These are phyloP conservation scores for Meliscaeva auricollis DNA, from an alignment of 2,888 invertebrate species.

Conservation along the genomic window DNA sequence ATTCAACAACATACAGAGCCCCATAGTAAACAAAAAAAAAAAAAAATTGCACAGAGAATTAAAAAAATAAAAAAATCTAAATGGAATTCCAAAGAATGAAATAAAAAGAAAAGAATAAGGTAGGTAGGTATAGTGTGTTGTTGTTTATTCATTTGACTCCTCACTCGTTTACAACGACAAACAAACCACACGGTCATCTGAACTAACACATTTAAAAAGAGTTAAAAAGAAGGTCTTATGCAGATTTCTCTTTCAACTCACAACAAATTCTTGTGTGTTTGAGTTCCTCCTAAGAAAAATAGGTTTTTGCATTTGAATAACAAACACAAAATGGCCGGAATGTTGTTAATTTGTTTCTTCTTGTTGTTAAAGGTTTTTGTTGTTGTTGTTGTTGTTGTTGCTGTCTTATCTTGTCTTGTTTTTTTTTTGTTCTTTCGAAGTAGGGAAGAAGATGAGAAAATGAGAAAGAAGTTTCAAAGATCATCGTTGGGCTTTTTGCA, in stretches of 20 bases:
- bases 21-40: not conserved
- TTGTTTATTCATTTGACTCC: constrained; percentile 20
- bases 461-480: constrained; percentile 4
- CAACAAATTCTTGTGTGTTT: constrained; percentile 32
- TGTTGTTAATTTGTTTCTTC: constrained; percentile 38
- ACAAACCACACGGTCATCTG: constrained; percentile 38
- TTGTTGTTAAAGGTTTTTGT: constrained; percentile 26
- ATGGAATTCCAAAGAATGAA: constrained; percentile 53
- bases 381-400: constrained; percentile 25
- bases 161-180: constrained; percentile 4
- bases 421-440: constrained; percentile 21
- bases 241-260: constrained; percentile 64
- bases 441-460: constrained; percentile 10
- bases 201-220: not conserved
- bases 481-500: constrained; percentile 27
- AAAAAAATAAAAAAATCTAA: constrained; percentile 28
- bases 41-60: constrained; percentile 27
- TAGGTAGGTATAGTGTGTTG: not conserved
- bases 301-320: constrained; percentile 66
- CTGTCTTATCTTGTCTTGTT: too few species aligned
- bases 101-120: constrained; percentile 44
- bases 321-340: constrained; percentile 70
- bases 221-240: constrained; percentile 24
- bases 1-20: constrained; percentile 3
- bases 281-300: constrained; percentile 63